Evolutionary conservation across 2,888 invertebrate genomes (phyloP), one percentile per base, ranked within the genome.

Genomic region (Parthenolecanium corni): DNA sequence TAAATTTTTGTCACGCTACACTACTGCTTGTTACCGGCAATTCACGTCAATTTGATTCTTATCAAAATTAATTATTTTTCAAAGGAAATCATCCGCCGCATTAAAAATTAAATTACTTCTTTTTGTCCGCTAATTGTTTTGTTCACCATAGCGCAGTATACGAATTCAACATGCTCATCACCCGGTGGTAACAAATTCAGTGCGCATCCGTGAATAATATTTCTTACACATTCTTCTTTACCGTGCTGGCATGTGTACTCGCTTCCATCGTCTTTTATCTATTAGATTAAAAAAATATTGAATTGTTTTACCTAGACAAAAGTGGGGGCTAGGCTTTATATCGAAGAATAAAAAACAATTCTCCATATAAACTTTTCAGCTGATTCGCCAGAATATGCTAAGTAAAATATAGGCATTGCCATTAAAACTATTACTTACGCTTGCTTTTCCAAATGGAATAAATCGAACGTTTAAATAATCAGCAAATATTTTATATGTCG

Each of bases 161-260:
- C 66, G 18, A 64, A 66, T 36, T 64, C 49, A 3, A 66, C 51
- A 53, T 64, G 64, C 16, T 61, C 49, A 16, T 51, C 38, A 49
- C 49, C 49, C 20, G 47, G 36, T 21, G 25, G 6, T 24, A 61
- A 25, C 2, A 21, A 23, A 38, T 21, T 2, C 4, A 67, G 44
- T 1, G 62, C 65, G 52, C 67, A 67, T 14, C 64, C 66, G 42
- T 67, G 67, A 58, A 67, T 62, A 31, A 63, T 67, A 24, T 67
- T 67, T 52, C 66, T 64, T 4, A 64, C 31, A 16, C 67, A 67
- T 56, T 66, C 67, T 40, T 64, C 54, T 12, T 49, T 53, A 16
- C 67, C 67, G 16, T 65, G 66, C 20, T 66, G 64, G 25, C 67
- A 67, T 18, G 9, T 14, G 36, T 65, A 67, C 40, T 62, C 65